Evolutionary conservation across 2,113 vertebrate species (phyloP), one percentile per base, ranked within the genome.

Genomic region (Nestor notabilis): DNA sequence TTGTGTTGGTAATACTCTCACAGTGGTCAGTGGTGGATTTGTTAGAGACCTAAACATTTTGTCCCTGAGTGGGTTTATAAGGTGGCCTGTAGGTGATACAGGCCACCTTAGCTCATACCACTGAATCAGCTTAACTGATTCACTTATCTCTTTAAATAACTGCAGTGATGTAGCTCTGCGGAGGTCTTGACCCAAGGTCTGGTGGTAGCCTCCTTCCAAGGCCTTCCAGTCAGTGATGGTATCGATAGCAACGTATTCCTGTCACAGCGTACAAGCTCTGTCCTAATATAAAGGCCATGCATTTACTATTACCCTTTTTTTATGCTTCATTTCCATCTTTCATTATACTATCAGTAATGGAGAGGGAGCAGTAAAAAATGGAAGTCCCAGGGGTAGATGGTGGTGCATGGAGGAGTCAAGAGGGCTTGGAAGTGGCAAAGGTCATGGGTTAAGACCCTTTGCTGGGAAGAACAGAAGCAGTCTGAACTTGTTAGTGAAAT

Each of bases 401-500:
- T 89, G 95, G 78, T 95, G 90, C 39, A 24, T 7, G 14, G 50
- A 69, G 56, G 87, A 88, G 92, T 92, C 88, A 56, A 89, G 89
- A 91, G 95, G 91, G 91, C 94, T 97, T 56, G 75, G 20, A 79
- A 88, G 93, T 83, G 95, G 92, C 95, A 97, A 58, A 95, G 97
- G 97, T 95, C 97, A 95, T 46, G 68, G 97, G 97, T 97, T 97
- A 95, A 86, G 83, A 94, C 93, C 95, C 91, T 95, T 93, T 68
- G 50, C 74, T 44, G 95, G 88, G 84, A 89, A 77, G 91, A 95
- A 96, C 94, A 97, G 97, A 85, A 96, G 95, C 90, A 81, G 92
- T 96, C 93, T 96, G 97, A 95, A 96, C 96, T 96, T 94, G 76
- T 93, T 94, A 79, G 86, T 92, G 92, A 95, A 96, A 97, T 95